Conservation (phyloP, 2,797 vertebrate species). For the Carduelis carduelis region DNA sequence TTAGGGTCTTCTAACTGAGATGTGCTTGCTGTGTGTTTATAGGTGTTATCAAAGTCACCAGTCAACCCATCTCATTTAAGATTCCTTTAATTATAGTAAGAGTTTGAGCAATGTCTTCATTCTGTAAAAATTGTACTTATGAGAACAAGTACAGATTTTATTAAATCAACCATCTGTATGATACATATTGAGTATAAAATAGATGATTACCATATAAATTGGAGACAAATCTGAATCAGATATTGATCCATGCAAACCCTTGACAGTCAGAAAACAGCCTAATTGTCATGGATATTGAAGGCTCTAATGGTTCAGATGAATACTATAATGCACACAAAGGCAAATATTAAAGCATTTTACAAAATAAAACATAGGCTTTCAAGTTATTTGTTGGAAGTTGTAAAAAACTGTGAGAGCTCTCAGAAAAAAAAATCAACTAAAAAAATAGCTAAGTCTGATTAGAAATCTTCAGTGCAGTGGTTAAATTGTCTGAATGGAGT, state of each 20-base stretch:
- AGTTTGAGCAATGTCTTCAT: not conserved
- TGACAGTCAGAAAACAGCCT: not conserved
- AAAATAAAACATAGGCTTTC: not conserved
- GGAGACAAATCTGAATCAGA: constrained; percentile 5
- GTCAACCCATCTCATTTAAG: not conserved
- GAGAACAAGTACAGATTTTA: not conserved
- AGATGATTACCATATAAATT: not conserved
- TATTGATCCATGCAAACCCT: not conserved
- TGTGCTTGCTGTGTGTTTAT: not conserved
- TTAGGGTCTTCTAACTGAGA: not conserved
- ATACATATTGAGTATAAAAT: not conserved
- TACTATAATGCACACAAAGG: not conserved
- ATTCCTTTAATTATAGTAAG: not conserved
- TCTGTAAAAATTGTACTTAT: not conserved
- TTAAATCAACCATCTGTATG: not conserved
- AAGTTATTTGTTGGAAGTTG: not conserved
- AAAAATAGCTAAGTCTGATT: not conserved
- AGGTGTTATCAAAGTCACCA: not conserved
- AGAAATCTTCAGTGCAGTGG: not conserved
- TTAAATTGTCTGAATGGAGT: not conserved
- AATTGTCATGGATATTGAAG: not conserved
- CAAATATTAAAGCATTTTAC: not conserved
- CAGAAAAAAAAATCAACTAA: not conserved
- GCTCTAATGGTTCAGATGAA: not conserved
- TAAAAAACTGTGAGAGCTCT: not conserved